Conservation (phyloP, 2,888 invertebrate species). For the Norana najaformis region DNA sequence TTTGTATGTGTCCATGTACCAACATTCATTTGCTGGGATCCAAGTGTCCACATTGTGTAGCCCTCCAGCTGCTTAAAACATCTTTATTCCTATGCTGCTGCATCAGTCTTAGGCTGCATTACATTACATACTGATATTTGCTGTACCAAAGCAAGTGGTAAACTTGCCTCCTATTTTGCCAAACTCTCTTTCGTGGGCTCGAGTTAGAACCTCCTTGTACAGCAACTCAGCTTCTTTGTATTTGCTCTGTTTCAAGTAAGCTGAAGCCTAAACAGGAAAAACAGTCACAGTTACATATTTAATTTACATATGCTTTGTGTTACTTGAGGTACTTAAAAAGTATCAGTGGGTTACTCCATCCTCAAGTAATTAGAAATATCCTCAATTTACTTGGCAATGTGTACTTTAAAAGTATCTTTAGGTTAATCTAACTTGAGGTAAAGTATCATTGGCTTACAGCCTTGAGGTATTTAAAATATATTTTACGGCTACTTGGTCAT, state of each 20-base stretch:
- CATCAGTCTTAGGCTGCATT: not conserved
- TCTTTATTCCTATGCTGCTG: too few species aligned
- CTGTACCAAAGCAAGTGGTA: not conserved
- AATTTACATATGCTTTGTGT: not conserved
- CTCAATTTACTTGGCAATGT: not conserved
- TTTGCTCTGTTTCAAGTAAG: conserved; percentile 94
- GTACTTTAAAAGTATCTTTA: not conserved
- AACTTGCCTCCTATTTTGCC: conserved; percentile 83
- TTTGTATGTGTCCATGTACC: too few species aligned
- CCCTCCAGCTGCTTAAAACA: too few species aligned
- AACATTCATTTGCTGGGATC: too few species aligned
- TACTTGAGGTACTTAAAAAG: not conserved
- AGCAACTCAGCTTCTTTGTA: conserved; percentile 97
- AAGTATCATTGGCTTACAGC: too few species aligned
- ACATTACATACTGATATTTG: not conserved
- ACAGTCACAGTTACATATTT: not conserved
- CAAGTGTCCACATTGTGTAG: too few species aligned
- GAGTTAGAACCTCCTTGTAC: conserved; percentile 91
- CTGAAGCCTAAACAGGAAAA: conserved; percentile 73
- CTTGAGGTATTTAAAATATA: not conserved
- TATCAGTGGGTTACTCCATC: not conserved
- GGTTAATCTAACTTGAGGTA: not conserved
- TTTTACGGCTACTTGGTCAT: too few species aligned
- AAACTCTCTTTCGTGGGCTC: conserved; percentile 96
- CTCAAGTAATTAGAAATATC: not conserved